Evolutionary conservation across 2,888 invertebrate species (phyloP).

Genomic region (Lasiommata megera): DNA sequence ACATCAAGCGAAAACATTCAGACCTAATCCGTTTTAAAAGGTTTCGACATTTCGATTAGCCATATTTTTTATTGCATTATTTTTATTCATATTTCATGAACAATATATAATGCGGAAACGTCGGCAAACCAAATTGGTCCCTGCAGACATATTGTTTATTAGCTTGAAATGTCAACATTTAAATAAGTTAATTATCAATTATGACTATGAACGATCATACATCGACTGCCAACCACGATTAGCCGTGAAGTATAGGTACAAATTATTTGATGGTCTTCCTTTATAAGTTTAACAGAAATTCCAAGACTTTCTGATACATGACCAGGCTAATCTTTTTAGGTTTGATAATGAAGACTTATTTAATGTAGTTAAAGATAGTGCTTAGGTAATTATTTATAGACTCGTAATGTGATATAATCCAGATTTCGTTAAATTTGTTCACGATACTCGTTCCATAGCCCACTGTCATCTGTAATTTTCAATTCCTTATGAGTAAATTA

Average conservation of each 20-base stretch:
- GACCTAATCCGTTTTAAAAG: not conserved
- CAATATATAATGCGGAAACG: not conserved
- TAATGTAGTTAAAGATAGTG: no score
- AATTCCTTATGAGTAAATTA: no score
- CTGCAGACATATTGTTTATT: constrained; percentile 4
- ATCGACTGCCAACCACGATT: not conserved
- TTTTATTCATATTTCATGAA: not conserved
- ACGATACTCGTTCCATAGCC: no score
- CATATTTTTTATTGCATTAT: not conserved
- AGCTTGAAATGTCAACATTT: constrained; percentile 10
- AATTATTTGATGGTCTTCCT: no score
- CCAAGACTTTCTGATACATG: no score
- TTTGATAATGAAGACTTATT: no score
- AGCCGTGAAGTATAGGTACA: not conserved
- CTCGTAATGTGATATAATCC: no score
- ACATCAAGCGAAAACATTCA: not conserved
- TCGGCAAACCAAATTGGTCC: not conserved
- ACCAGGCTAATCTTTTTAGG: no score
- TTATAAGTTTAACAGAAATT: no score
- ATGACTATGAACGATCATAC: not conserved
- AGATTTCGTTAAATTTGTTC: no score
- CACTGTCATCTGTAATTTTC: no score
- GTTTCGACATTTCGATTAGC: not conserved
- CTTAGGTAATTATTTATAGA: no score
- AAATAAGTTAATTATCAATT: not conserved